Percentiles rank a stretch among this genome's conserved stretches.
Evolutionary conservation across 2,888 invertebrate genomes (phyloP).

Genomic region (Selenia dentaria): DNA sequence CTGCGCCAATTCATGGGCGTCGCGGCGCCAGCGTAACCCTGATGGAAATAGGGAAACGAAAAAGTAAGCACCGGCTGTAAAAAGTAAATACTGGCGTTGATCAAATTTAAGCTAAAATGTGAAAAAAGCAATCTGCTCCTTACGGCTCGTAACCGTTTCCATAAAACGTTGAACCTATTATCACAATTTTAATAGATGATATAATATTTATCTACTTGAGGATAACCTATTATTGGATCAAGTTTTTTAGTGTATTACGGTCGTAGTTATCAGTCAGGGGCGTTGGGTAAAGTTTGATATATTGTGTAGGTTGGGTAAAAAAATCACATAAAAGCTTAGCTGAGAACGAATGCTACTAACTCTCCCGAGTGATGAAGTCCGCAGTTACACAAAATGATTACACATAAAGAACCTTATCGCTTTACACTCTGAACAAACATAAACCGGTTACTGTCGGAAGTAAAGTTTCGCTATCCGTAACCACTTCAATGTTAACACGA

Average conservation of each 20-base stretch:
- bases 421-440: conserved; percentile 73
- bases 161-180: conserved; percentile 44
- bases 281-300: no score
- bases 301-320: no score
- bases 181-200: conserved; percentile 44
- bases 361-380: conserved; percentile 65
- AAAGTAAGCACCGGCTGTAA: conserved; percentile 53
- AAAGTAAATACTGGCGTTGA: conserved; percentile 56
- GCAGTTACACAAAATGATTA: conserved; percentile 78
- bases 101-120: conserved; percentile 50
- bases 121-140: conserved; percentile 46
- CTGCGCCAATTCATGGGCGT: conserved; percentile 70
- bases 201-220: conserved; percentile 41
- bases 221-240: conserved; percentile 3
- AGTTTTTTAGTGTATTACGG: no score
- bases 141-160: conserved; percentile 46
- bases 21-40: conserved; percentile 46
- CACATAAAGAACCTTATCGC: conserved; percentile 81
- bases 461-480: conserved; percentile 61
- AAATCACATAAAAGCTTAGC: conserved; percentile 23
- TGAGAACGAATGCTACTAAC: conserved; percentile 59
- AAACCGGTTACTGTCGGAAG: conserved; percentile 74
- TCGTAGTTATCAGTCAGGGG: no score
- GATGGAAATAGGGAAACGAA: conserved; percentile 57
- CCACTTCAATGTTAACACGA: conserved; percentile 78